phyloP scores from a whole-genome alignment of 2,797 vertebrate genomes.

The Nannoperca australis region DNA sequence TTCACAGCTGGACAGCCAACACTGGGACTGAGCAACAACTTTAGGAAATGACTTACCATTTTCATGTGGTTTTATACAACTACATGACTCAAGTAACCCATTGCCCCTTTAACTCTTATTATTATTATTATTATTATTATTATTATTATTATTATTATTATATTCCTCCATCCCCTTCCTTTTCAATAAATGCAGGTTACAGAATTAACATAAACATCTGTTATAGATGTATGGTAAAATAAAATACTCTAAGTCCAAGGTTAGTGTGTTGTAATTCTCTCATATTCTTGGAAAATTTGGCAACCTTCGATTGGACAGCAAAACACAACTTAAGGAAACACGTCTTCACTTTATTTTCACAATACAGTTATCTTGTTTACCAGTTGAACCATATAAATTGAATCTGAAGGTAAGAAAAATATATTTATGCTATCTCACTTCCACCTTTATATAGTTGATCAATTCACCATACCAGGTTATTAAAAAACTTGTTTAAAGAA shows the following conservation, averaged over 20 bases:
- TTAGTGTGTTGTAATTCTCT: slow-evolving; percentile 3
- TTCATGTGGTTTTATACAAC: background rate
- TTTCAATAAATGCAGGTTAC: background rate
- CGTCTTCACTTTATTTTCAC: slow-evolving; percentile 35
- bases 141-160: too few relatives aligned
- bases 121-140: too few relatives aligned
- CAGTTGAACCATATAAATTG: rapidly evolving
- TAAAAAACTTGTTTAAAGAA: rapidly evolving
- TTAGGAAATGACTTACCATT: background rate
- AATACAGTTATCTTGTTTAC: slow-evolving; percentile 43
- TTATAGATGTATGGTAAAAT: background rate
- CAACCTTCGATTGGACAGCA: slow-evolving; percentile 72
- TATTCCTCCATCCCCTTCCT: background rate
- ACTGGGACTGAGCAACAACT: background rate
- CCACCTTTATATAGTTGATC: rapidly evolving
- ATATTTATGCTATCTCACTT: rapidly evolving
- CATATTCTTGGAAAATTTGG: slow-evolving; percentile 70
- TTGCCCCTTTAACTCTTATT: background rate
- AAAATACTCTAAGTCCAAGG: background rate
- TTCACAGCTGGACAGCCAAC: slow-evolving; percentile 1
- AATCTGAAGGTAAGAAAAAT: rapidly evolving
- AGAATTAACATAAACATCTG: background rate
- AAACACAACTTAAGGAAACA: slow-evolving; percentile 32
- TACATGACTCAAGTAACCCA: background rate
- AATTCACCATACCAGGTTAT: rapidly evolving